phyloP scores from a whole-genome alignment of 2,797 vertebrate genomes.

The Diplodus puntazzo region DNA sequence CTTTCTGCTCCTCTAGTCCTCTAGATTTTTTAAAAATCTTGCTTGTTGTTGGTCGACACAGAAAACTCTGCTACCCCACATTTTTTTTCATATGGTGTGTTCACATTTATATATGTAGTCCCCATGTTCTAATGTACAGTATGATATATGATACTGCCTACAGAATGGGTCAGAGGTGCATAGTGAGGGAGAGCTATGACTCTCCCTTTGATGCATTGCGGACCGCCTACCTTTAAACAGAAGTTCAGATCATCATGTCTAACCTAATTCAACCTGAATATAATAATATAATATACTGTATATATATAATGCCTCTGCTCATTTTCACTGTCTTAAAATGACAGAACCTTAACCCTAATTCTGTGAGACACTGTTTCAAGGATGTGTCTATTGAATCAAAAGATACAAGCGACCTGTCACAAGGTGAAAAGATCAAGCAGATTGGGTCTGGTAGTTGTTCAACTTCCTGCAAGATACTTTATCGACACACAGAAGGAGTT shows the following conservation, averaged over 20 bases:
- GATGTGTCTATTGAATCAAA: constrained; percentile 11
- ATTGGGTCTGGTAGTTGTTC: background rate
- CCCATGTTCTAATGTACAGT: too few species aligned
- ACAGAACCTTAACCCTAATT: background rate
- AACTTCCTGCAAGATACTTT: background rate
- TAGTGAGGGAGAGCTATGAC: too few species aligned
- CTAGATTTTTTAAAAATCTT: background rate
- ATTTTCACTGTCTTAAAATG: background rate
- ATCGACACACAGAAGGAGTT: background rate
- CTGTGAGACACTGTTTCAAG: background rate
- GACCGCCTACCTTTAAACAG: too few species aligned
- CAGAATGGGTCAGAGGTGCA: too few species aligned
- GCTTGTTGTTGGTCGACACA: background rate
- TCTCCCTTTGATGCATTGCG: too few species aligned
- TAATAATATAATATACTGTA: too few species aligned
- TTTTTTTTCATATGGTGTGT: too few species aligned
- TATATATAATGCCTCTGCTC: background rate
- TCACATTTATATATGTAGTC: too few species aligned
- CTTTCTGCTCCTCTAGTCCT: background rate
- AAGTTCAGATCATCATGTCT: too few species aligned
- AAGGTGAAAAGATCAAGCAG: background rate
- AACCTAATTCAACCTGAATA: too few species aligned
- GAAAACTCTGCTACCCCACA: too few species aligned
- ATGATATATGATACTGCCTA: too few species aligned
- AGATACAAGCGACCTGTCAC: background rate